Base-by-base conservation (phyloP, 2,113 vertebrate species). In the Plecturocebus donacophilus region DNA sequence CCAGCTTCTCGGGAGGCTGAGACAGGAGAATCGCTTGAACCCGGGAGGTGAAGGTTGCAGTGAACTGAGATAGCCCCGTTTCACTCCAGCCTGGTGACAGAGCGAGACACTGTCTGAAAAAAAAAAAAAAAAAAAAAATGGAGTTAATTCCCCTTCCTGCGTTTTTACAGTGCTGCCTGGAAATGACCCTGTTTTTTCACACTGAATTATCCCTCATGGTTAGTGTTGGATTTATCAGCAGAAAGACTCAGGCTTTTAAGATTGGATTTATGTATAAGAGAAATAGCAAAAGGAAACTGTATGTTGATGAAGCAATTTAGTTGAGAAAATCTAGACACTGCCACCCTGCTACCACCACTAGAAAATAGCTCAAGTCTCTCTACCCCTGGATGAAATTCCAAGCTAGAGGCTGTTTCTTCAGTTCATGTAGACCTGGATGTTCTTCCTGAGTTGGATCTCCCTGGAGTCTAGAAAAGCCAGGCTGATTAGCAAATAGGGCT, bases 201-300 rank as follows among this genome's bases (percentile, higher is more conserved):
- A 32, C 7, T 76, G 40, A 19, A 38, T 85, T 81, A 56, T 49
- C 56, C 4, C 13, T 87, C 42, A 40, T 85, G 19, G 38, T 21
- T 40, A 58, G 38, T 91, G 68, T 54, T 91, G n/a, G 21, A 17
- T 93, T 75, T 90, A 54, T 58, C 49, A 70, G 64, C 47, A 91
- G 90, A 93, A 91, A 42, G 16, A 91, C 35, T 11, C 25, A 77
- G 45, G 11, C 56, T 91, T 93, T 96, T 54, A 85, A 89, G 52
- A 49, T 21, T 85, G 35, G 38, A 61, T 88, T 93, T 93, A 38
- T 84, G 8, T 76, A n/a, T 35, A 17, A 66, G 82, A 95, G 45
- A 73, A 94, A 93, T 10, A 90, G 35, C 82, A 83, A 83, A 83
- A 66, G 82, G 87, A 71, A 91, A 58, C 16, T 71, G 2, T 27